These are phyloP conservation scores for Nylanderia fulva DNA, from an alignment of 1,140 invertebrate genomes.

Conservation along the genomic window DNA sequence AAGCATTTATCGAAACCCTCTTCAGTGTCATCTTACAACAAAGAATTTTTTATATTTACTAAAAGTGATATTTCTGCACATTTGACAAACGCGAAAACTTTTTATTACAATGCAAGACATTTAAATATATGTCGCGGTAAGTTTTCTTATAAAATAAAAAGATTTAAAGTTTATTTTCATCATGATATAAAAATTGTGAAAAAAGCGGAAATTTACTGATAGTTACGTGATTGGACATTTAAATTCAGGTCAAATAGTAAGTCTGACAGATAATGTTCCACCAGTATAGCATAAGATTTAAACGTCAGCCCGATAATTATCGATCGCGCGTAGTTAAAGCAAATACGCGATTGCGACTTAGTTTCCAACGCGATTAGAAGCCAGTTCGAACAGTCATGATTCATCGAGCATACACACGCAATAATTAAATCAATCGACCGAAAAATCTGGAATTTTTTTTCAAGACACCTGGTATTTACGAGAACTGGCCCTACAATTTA, in stretches of 20 bases:
- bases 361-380: conserved; percentile 61
- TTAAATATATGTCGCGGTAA: background rate
- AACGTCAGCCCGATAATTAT: conserved; percentile 35
- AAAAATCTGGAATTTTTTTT: conserved; percentile 35
- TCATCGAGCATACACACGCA: conserved; percentile 13
- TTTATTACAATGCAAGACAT: background rate
- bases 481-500: conserved; percentile 8
- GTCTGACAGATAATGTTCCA: background rate
- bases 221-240: background rate
- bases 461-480: conserved; percentile 39
- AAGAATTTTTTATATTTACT: background rate
- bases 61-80: conserved; percentile 3
- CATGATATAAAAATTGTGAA: background rate
- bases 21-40: background rate
- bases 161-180: background rate
- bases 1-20: background rate
- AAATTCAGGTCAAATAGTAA: background rate
- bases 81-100: conserved; percentile 10
- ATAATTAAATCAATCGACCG: conserved; percentile 20
- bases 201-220: background rate
- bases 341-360: conserved; percentile 42
- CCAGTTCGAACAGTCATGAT: conserved; percentile 42
- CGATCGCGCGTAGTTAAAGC: conserved; percentile 60
- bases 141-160: background rate
- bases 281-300: conserved; percentile 15